Base-by-base conservation (phyloP, 2,888 invertebrate genomes). In the Elmis aenea region DNA sequence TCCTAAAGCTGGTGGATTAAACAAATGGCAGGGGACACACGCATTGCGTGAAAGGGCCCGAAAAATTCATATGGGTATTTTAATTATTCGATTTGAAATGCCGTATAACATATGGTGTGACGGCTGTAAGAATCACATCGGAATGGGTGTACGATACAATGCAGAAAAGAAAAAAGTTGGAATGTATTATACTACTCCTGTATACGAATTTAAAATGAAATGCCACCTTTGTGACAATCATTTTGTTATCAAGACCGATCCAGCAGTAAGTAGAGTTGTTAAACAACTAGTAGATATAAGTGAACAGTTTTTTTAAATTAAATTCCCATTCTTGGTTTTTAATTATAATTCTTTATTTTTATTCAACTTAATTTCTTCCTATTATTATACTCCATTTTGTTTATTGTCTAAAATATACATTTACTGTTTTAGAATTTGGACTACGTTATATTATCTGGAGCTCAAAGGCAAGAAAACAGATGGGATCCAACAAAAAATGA, bases 31-130 rank as follows among this genome's bases (percentile, higher is more conserved):
- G 58, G 87, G 87, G 2, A 92, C 92, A 8, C 99, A 99, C 77
- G 95, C 97, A 1, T 70, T 99, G 21, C 77, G 99, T 15, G 97
- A 99, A 67, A 72, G 99, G 45, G 99, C 97, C 12, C 74, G 87
- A n/a, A 99, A 99, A 66, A 77, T 97, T 2, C 86, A 91, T 59
- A 74, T 91, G 71, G 99, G 97, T 6, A 97, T 99, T 54, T 79
- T 95, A 13, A 88, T 93, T 46, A 93, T 95, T 49, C 80, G 97
- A 26, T 99, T 99, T 73, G 99, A 99, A 72, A 95, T 99, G 96
- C 99, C 99, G 0, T 99, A 94, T 62, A 99, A 99, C 68, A 97
- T 99, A 54, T 99, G 99, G 99, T 99, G 99, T 55, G 90, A 92
- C 21, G 96, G 96, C 33, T 99, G 99, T 64, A 85, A 86, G 46